phyloP scores from a whole-genome alignment of 2,113 vertebrate genomes.

The Cnemophilus loriae region DNA sequence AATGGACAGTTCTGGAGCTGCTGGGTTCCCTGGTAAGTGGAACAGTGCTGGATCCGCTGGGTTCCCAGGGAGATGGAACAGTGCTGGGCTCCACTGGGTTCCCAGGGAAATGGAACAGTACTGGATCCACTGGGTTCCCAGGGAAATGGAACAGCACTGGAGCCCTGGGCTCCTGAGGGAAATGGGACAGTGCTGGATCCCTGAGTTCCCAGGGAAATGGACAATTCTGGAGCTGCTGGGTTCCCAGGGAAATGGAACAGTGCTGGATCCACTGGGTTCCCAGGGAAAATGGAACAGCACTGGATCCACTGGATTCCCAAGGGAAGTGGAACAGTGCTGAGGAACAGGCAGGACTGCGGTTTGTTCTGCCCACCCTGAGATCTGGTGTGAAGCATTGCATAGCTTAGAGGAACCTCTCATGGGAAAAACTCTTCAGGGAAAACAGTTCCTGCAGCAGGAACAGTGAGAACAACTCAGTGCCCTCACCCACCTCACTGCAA shows the following conservation, averaged over 20 bases:
- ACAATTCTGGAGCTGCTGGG: not conserved
- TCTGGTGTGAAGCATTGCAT: not conserved
- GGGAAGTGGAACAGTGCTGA: not conserved
- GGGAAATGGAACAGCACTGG: no score
- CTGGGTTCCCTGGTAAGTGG: not conserved
- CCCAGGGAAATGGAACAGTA: not conserved
- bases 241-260: not conserved
- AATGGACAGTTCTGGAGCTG: not conserved
- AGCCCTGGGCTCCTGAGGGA: not conserved
- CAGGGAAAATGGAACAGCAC: no score
- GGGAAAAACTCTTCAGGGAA: not conserved
- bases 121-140: rapidly evolving
- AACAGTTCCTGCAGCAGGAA: not conserved
- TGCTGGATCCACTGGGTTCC: not conserved
- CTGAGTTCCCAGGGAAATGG: not conserved
- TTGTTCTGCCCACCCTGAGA: not conserved
- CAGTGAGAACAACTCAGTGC: not conserved
- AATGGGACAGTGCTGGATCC: not conserved
- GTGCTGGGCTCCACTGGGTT: not conserved
- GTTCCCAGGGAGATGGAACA: rapidly evolving
- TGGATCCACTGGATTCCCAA: no score
- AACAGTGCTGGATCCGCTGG: rapidly evolving
- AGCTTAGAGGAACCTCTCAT: not conserved
- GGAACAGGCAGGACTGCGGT: not conserved
- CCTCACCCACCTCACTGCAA: not conserved